These are phyloP conservation scores for Apocheima hispidaria DNA, from an alignment of 2,888 invertebrate species.

Conservation along the genomic window DNA sequence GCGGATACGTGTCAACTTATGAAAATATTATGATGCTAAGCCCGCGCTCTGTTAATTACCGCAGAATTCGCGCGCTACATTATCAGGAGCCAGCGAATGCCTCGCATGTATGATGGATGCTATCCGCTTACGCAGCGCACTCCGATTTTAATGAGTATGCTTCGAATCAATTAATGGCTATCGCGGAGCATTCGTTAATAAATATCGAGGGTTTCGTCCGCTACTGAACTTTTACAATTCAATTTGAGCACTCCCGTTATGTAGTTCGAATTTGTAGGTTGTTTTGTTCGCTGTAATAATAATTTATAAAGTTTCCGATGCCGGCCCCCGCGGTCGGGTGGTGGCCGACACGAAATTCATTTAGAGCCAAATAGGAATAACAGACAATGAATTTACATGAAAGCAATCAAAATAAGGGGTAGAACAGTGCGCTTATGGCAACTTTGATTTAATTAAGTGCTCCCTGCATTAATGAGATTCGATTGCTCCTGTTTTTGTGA, in stretches of 20 bases:
- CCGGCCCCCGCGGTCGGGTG: constrained; percentile 63
- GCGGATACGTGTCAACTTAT: constrained; percentile 55
- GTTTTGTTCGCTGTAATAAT: constrained; percentile 72
- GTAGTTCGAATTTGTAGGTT: constrained; percentile 68
- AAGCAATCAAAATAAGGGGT: constrained; percentile 76
- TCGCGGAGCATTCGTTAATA: constrained; percentile 37
- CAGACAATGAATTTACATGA: constrained; percentile 71
- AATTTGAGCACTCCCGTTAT: constrained; percentile 63
- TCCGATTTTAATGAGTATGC: constrained; percentile 37
- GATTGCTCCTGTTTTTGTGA: constrained; percentile 59
- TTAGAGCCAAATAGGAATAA: constrained; percentile 71
- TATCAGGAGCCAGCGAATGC: constrained; percentile 47
- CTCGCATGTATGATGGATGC: constrained; percentile 27
- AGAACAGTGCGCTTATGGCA: constrained; percentile 62
- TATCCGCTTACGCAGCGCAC: constrained; percentile 46
- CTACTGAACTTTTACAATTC: constrained; percentile 67
- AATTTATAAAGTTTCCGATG: constrained; percentile 75
- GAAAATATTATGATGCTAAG: constrained; percentile 67
- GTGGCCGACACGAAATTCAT: constrained; percentile 71
- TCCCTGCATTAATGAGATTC: constrained; percentile 63
- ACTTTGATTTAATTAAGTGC: constrained; percentile 73
- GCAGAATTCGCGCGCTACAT: constrained; percentile 53
- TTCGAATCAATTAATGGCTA: constrained; percentile 39
- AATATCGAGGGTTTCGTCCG: constrained; percentile 54
- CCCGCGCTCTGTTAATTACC: constrained; percentile 62